These are phyloP conservation scores for Tribolium freemani DNA, from an alignment of 2,888 invertebrate genomes.

Conservation along the genomic window DNA sequence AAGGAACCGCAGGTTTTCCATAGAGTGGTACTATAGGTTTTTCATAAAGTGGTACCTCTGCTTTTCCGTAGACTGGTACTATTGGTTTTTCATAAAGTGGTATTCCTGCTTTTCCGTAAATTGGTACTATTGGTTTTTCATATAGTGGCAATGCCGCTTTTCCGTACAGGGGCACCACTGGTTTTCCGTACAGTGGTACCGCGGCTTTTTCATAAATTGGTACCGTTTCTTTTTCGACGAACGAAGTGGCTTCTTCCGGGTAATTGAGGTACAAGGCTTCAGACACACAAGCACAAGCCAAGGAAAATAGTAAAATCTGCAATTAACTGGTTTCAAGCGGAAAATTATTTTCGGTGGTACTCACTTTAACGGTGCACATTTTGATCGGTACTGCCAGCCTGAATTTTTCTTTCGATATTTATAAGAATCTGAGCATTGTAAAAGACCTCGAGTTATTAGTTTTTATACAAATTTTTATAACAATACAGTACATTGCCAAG, in stretches of 20 bases:
- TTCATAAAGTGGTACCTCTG: conserved; percentile 8
- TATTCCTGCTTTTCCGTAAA: conserved; percentile 11
- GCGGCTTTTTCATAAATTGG: conserved; percentile 1
- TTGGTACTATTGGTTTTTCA: conserved; percentile 4
- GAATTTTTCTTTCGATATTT: conserved; percentile 16
- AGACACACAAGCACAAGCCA: background rate
- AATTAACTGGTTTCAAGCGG: background rate
- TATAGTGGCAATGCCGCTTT: conserved; percentile 8
- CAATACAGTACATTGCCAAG: conserved; percentile 34
- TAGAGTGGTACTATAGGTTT: conserved; percentile 7
- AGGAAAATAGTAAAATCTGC: background rate
- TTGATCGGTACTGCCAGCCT: conserved; percentile 13
- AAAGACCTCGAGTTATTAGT: conserved; percentile 28
- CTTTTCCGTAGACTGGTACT: conserved; percentile 12
- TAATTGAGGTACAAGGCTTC: conserved; percentile 6
- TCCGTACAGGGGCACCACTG: conserved; percentile 8
- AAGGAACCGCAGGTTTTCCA: background rate
- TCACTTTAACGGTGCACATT: conserved; percentile 18
- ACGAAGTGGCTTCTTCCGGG: conserved; percentile 12
- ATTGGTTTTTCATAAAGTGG: conserved; percentile 4
- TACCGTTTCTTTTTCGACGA: background rate
- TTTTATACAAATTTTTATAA: conserved; percentile 24
- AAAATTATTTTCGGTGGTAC: conserved; percentile 1
- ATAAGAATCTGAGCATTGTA: conserved; percentile 11
- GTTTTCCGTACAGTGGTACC: conserved; percentile 16